phyloP scores from a whole-genome alignment of 2,113 vertebrate species.

The Falcunculus frontatus region DNA sequence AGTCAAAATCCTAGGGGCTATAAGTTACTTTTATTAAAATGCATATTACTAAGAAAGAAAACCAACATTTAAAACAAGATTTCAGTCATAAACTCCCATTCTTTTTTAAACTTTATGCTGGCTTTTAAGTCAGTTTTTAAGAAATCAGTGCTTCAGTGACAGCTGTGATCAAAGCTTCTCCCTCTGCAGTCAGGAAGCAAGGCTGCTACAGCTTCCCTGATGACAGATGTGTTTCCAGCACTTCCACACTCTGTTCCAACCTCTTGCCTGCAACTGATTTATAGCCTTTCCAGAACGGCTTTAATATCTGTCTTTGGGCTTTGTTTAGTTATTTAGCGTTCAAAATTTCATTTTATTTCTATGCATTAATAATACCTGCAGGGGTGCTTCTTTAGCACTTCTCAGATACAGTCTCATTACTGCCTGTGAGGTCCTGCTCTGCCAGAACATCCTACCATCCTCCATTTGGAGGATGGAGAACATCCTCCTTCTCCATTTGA shows the following conservation, averaged over 20 bases:
- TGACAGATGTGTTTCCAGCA: background rate
- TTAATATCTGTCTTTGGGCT: background rate
- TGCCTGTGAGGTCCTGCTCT: background rate
- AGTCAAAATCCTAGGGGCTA: background rate
- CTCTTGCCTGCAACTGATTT: constrained; percentile 7
- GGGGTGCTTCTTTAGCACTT: background rate
- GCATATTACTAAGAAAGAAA: background rate
- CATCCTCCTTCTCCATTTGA: too few species aligned
- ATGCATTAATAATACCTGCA: background rate
- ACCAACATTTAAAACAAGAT: background rate
- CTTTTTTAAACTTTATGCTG: background rate
- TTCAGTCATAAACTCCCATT: background rate
- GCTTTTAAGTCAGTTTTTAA: background rate
- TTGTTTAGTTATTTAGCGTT: constrained; percentile 13
- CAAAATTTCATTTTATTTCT: background rate
- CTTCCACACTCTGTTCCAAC: background rate
- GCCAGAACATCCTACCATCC: too few species aligned
- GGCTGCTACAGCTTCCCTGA: background rate
- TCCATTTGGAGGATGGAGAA: too few species aligned
- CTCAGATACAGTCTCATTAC: background rate
- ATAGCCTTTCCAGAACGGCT: background rate
- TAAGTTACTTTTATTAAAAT: background rate
- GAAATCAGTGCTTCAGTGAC: background rate
- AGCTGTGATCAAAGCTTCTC: constrained; percentile 37
- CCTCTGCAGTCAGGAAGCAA: background rate